Conservation (phyloP, 1,140 invertebrate species). For the Mercenaria mercenaria region DNA sequence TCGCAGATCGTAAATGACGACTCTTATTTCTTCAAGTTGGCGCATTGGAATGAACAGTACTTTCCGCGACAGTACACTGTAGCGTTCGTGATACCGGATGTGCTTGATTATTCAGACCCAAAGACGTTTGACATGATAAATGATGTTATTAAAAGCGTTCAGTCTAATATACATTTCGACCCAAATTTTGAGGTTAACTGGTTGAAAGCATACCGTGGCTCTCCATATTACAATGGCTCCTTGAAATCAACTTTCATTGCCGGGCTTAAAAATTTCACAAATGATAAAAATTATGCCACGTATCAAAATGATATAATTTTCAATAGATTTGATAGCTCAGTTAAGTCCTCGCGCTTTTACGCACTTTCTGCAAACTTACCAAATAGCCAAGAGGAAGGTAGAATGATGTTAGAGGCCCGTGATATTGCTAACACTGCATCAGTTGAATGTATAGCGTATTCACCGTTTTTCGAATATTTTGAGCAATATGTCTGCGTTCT, state of each 20-base stretch:
- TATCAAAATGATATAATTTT: slow-evolving; percentile 94
- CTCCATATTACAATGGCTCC: neutral
- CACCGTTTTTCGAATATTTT: slow-evolving; percentile 73
- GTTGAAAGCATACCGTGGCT: slow-evolving; percentile 37
- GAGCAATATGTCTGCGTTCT: slow-evolving; percentile 96
- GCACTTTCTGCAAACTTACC: slow-evolving; percentile 60
- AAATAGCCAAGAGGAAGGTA: slow-evolving; percentile 65
- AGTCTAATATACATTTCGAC: slow-evolving; percentile 24
- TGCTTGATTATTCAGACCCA: slow-evolving; percentile 16
- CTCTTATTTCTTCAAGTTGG: slow-evolving; percentile 78
- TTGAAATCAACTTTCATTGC: neutral
- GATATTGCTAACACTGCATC: slow-evolving; percentile 70
- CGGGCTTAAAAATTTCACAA: slow-evolving; percentile 87
- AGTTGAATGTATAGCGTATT: slow-evolving; percentile 72
- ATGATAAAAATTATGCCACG: slow-evolving; percentile 68
- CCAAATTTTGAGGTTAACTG: slow-evolving; percentile 55
- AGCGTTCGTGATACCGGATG: slow-evolving; percentile 42
- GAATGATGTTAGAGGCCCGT: slow-evolving; percentile 73
- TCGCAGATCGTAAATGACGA: slow-evolving; percentile 81
- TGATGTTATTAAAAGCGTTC: neutral
- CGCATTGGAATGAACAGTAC: slow-evolving; percentile 19
- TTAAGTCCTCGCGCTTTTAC: slow-evolving; percentile 72
- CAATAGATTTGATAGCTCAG: slow-evolving; percentile 92
- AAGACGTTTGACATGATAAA: neutral
- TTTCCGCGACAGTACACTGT: slow-evolving; percentile 32